Evolutionary conservation across 2,113 vertebrate species (phyloP), one percentile per base, ranked within the genome.

Genomic region (Crotophaga sulcirostris): DNA sequence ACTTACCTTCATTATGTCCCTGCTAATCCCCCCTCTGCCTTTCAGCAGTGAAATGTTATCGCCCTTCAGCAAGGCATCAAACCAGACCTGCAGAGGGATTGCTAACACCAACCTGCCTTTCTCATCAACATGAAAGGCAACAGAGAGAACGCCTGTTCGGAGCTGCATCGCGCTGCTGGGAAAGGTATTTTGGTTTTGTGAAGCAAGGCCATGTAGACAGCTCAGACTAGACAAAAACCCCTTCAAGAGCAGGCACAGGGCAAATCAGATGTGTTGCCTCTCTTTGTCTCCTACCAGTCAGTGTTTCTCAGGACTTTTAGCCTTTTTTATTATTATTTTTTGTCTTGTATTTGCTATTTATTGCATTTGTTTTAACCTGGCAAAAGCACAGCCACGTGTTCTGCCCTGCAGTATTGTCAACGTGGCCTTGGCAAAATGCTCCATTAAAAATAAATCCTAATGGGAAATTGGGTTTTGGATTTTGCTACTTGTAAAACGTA

Each of bases 381-480:
- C 5, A 16, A 40, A 76, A 33, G 29, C 55, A 42, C 20, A 26
- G 26, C 4, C 3, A 0, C 0, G 0, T n/a, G n/a, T n/a, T 51
- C 29, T 15, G 45, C 6, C 13, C 6, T 3, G 4, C 3, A 11
- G 17, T 60, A 66, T 52, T 31, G 38, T n/a, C 59, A 33, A 14
- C 0, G 9, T 44, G 42, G 47, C 25, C 26, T 58, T 16, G 17
- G 34, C 5, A 3, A 54, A 84, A 75, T 4, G 1, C 11, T 51
- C 58, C 58, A 8, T 40, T 44, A 25, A 58, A 89, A 40, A 4
- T 1, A 1, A 10, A 1, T 18, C 60, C 11, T 42, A 2, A 4
- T 0, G 4, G 40, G 51, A 83, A 94, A 83, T 0, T 1, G 25
- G 28, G 42, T 5, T 24, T 73, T 38, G 66, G 20, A 31, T 51